Conservation (phyloP, 2,888 invertebrate species). For the Lampropteryx suffumata region DNA sequence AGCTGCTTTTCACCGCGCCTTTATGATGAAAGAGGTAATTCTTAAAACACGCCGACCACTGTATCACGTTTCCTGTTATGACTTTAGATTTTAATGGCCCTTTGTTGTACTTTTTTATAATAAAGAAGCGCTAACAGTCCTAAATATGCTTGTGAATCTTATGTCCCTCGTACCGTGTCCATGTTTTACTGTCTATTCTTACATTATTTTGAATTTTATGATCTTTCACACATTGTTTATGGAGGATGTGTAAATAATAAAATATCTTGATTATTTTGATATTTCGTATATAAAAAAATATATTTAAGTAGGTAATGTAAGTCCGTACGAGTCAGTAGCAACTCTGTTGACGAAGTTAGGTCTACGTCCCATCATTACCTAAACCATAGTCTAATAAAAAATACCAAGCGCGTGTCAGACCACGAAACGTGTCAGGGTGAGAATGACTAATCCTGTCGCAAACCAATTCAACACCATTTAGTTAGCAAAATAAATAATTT, state of each 20-base stretch:
- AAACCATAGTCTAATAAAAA: too few species aligned
- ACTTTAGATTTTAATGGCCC: constrained; percentile 76
- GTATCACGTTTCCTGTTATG: constrained; percentile 81
- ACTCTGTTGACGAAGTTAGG: too few species aligned
- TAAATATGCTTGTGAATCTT: constrained; percentile 59
- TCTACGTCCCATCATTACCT: too few species aligned
- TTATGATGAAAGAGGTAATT: constrained; percentile 77
- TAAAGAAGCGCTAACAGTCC: constrained; percentile 67
- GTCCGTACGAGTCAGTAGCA: too few species aligned
- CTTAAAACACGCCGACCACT: constrained; percentile 62
- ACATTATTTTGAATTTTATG: constrained; percentile 50
- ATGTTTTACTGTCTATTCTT: constrained; percentile 58
- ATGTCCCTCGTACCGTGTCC: constrained; percentile 48
- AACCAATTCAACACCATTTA: too few species aligned
- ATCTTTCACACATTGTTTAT: constrained; percentile 54
- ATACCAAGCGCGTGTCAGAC: too few species aligned
- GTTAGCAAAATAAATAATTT: too few species aligned
- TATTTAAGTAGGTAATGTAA: too few species aligned
- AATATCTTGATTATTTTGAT: too few species aligned
- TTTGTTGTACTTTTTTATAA: constrained; percentile 72
- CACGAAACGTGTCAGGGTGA: too few species aligned
- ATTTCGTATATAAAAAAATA: too few species aligned
- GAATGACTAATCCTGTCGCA: too few species aligned
- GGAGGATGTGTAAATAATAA: constrained; percentile 33
- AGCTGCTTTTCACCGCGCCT: constrained; percentile 74